Base-by-base conservation (phyloP, 2,888 invertebrate species). In the Platycheirus rosarum region DNA sequence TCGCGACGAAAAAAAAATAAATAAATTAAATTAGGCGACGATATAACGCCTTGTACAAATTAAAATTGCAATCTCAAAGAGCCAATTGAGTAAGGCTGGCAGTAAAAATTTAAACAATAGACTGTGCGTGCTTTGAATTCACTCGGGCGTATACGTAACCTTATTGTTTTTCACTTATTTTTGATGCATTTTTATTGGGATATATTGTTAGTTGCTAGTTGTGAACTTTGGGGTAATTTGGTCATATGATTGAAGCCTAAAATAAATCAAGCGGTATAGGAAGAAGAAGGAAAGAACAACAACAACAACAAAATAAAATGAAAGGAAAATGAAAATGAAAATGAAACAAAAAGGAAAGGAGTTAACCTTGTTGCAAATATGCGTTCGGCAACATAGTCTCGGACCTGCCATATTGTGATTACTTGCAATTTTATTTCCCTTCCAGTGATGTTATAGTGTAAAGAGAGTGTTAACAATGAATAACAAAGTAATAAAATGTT, bases 331-430 rank as follows among this genome's bases (percentile, higher is more conserved):
- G 75, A n/a, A n/a, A n/a, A n/a, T n/a, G n/a, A n/a, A n/a, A n/a
- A n/a, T n/a, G n/a, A n/a, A n/a, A 82, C 62, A 62, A 76, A 82
- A 82, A 82, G 77, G 77, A 82, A 82, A 82, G 82, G 77, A 71
- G 82, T 82, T 82, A 82, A 82, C 82, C 82, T 82, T 82, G 82
- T 82, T 23, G 57, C 49, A 13, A 68, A 55, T 68, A 29, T 37
- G 57, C 68, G 82, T 82, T 57, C 71, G 73, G 73, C 77, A 76
- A 76, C 82, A n/a, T n/a, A 77, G 57, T 77, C 42, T 60, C 66
- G 40, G 29, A 48, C 49, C 14, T 18, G 40, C 23, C 13, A 40
- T 46, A 62, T 26, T 60, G 75, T 70, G 80, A 66, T 75, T 76
- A 76, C 65, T 78, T 62, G 35, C 20, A 37, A 60, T 40, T 53